Percentiles rank a stretch among this genome's conserved stretches.
Conservation (phyloP, 2,113 vertebrate genomes). For the Lophotis ruficrista region DNA sequence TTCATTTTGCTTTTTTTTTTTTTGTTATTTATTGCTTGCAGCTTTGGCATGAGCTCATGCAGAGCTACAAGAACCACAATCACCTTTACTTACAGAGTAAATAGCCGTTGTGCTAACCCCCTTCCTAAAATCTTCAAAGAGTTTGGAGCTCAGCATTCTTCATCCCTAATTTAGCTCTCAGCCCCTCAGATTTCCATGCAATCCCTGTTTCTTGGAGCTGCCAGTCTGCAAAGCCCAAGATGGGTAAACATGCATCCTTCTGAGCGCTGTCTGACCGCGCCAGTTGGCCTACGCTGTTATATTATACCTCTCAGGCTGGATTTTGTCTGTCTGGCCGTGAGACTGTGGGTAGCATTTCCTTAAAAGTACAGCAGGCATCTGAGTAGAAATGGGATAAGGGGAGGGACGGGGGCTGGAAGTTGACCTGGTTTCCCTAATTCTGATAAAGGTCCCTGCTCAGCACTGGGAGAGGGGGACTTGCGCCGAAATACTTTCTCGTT, state of each 20-base stretch:
- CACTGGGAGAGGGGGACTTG: not conserved
- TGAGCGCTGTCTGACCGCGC: not conserved
- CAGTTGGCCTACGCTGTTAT: not conserved
- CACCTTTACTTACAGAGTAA: not conserved
- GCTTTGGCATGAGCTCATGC: not conserved
- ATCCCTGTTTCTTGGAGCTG: not conserved
- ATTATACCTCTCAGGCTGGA: constrained; percentile 19
- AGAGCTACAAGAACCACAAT: not conserved
- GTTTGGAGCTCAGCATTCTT: not conserved
- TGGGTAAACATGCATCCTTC: not conserved
- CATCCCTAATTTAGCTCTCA: not conserved
- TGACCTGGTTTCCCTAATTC: constrained; percentile 18
- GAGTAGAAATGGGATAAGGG: constrained; percentile 1
- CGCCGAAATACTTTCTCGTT: not conserved
- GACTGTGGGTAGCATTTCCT: constrained; percentile 40
- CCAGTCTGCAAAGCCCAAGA: not conserved
- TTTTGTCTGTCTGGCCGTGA: constrained; percentile 12
- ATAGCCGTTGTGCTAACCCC: not conserved
- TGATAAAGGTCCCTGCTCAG: constrained; percentile 15
- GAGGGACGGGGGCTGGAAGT: not conserved
- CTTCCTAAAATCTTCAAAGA: not conserved
- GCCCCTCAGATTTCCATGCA: not conserved
- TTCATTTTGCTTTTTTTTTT: constrained; percentile 19
- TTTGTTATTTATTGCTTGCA: not conserved
- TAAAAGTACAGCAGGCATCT: constrained; percentile 52